Conservation (phyloP, 2,797 vertebrate genomes). For the Schizopygopsis malacanthus region DNA sequence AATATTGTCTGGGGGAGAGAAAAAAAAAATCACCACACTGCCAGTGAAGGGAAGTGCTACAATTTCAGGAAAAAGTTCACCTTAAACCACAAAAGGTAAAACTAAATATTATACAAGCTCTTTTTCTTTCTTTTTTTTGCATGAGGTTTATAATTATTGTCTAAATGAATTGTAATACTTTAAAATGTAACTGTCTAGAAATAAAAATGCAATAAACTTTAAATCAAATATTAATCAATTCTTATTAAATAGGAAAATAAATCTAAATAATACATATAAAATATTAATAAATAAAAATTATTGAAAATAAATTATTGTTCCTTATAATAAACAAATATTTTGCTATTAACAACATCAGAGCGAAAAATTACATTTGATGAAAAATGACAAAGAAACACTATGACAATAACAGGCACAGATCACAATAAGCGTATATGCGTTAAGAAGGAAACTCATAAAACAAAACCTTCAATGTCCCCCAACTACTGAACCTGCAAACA, state of each 20-base stretch:
- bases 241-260: too few relatives aligned
- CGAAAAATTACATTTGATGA: background rate
- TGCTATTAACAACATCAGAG: background rate
- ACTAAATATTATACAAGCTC: background rate
- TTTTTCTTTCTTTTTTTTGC: background rate
- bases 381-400: too few relatives aligned
- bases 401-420: background rate
- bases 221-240: too few relatives aligned
- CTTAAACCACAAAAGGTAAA: background rate
- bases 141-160: background rate
- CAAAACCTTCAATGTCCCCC: conserved; percentile 43
- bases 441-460: conserved; percentile 43
- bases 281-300: too few relatives aligned
- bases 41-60: background rate
- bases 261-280: too few relatives aligned
- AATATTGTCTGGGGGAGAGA: too few relatives aligned
- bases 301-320: background rate
- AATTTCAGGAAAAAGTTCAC: background rate
- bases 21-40: background rate
- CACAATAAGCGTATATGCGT: background rate
- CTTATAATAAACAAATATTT: background rate
- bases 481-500: conserved; percentile 32
- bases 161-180: background rate
- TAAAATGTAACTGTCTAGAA: background rate
- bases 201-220: too few relatives aligned